These are phyloP conservation scores for Campylomormyrus numenius DNA, from an alignment of 2,113 vertebrate genomes.

Conservation along the genomic window DNA sequence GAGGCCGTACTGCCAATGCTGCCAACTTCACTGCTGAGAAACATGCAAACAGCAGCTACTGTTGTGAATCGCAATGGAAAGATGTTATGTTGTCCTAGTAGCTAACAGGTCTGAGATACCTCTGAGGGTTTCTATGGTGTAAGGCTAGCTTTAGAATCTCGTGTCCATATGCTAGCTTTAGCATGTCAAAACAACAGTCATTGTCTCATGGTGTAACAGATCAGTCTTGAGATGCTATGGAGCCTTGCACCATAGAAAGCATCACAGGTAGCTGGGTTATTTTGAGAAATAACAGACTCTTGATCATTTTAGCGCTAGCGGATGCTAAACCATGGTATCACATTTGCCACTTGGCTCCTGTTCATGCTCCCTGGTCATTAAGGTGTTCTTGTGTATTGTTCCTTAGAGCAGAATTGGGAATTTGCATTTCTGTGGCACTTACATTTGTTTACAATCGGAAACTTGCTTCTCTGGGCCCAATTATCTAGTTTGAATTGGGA, in stretches of 20 bases:
- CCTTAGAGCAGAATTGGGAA: background rate
- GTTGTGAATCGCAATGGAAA: background rate
- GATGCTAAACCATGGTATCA: background rate
- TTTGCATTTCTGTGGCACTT: background rate
- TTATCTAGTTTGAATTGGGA: background rate
- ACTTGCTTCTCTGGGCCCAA: background rate
- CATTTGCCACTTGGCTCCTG: background rate
- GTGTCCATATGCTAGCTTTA: background rate
- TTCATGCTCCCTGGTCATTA: background rate
- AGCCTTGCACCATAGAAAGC: background rate
- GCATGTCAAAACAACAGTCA: background rate
- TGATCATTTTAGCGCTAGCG: background rate
- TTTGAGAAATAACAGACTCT: background rate
- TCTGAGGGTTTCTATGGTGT: background rate
- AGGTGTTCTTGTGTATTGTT: background rate
- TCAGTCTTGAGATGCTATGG: background rate
- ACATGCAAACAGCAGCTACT: background rate
- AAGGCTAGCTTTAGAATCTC: background rate
- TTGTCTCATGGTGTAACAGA: background rate
- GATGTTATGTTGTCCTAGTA: background rate
- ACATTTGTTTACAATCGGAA: background rate
- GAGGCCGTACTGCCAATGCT: background rate
- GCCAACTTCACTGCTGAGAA: background rate
- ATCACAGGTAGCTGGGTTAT: background rate
- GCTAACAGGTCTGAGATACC: background rate